Conservation (phyloP, 2,797 vertebrate species). For the Chaunax sp. region DNA sequence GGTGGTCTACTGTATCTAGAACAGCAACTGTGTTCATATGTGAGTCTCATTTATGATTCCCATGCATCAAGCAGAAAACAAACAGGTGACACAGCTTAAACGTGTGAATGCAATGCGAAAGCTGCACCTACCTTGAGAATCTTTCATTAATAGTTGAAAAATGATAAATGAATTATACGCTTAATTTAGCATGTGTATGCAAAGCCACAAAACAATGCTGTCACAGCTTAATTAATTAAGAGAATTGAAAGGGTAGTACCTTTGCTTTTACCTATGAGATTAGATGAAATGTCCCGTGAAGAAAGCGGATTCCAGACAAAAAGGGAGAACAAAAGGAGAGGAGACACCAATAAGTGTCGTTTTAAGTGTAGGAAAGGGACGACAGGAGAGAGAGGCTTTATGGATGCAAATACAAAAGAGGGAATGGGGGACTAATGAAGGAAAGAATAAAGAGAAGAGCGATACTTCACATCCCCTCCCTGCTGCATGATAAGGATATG, state of each 20-base stretch:
- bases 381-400: slow-evolving; percentile 77
- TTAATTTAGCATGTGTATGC: slow-evolving; percentile 53
- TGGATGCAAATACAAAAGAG: slow-evolving; percentile 41
- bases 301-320: slow-evolving; percentile 96
- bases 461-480: slow-evolving; percentile 35
- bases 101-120: slow-evolving; percentile 60
- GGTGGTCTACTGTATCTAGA: slow-evolving; percentile 53
- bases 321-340: slow-evolving; percentile 85
- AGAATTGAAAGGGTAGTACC: slow-evolving; percentile 87
- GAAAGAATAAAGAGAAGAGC: slow-evolving; percentile 18
- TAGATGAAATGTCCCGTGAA: slow-evolving; percentile 99
- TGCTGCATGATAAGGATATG: slow-evolving; percentile 51
- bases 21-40: slow-evolving; percentile 55
- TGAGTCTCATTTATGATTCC: slow-evolving; percentile 60
- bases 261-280: slow-evolving; percentile 99
- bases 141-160: slow-evolving; percentile 56
- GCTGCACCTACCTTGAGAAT: slow-evolving; percentile 83
- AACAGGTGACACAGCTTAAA: slow-evolving; percentile 51
- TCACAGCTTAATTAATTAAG: slow-evolving; percentile 46
- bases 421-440: slow-evolving; percentile 40
- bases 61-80: slow-evolving; percentile 78
- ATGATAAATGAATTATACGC: slow-evolving; percentile 64
- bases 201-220: slow-evolving; percentile 60
- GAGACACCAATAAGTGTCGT: slow-evolving; percentile 91
- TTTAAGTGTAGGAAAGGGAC: slow-evolving; percentile 82